Base-by-base conservation (phyloP, 1,140 invertebrate species). In the Patella vulgata region DNA sequence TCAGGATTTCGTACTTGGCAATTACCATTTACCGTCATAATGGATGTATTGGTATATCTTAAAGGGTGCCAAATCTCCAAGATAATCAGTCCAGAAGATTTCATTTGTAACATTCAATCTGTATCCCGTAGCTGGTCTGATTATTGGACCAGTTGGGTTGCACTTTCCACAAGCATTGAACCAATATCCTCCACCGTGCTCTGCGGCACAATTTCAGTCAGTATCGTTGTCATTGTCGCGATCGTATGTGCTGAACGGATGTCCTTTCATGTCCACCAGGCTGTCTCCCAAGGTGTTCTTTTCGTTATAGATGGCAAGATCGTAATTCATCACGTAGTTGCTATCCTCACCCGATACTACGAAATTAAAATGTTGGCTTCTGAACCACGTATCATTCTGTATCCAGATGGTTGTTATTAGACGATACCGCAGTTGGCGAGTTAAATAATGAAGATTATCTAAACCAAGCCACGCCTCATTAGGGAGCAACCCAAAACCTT, bases 391-490 rank as follows among this genome's bases (percentile, higher is more conserved):
- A n/a, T n/a, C n/a, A n/a, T n/a, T n/a, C n/a, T n/a, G n/a, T n/a
- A n/a, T n/a, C n/a, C n/a, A n/a, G n/a, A n/a, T n/a, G n/a, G n/a
- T n/a, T n/a, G n/a, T n/a, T n/a, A n/a, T n/a, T n/a, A n/a, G n/a
- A n/a, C n/a, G 11, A 42, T 52, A 62, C 74, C 63, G 54, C 81
- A 80, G 79, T 68, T 81, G 71, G 47, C 71, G 74, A 1, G 86
- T 86, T 21, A 86, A 74, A 23, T 77, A 65, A 75, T 89, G 84
- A 53, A 90, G 85, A 48, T 87, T 86, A 43, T 90, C 87, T 69
- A 89, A 89, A 23, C 89, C 89, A 36, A 89, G 85, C 89, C 89
- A 90, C 70, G 90, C 90, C 59, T 90, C 88, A 1, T 70, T 69
- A 19, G 83, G 59, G 12, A 88, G 66, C 65, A 85, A 74, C 2